A percentile compares a stretch with the other conserved stretches of the same genome.
These are phyloP conservation scores for Dexiosoma caninum DNA, from an alignment of 2,888 invertebrate genomes.

Conservation along the genomic window DNA sequence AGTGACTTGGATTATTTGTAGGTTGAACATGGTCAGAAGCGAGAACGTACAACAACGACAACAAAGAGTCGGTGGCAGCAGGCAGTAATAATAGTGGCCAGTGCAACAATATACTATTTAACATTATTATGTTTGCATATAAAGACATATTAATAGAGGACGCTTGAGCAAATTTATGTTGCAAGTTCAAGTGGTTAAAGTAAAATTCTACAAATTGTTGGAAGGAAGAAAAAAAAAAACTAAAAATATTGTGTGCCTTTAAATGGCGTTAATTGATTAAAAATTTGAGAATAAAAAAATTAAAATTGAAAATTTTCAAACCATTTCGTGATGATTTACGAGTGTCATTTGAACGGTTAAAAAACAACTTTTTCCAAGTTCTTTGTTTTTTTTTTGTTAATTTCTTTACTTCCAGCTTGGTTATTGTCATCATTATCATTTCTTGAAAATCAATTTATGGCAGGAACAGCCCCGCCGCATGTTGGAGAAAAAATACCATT, in stretches of 20 bases:
- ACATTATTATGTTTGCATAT: conserved; percentile 54
- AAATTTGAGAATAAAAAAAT: neutral
- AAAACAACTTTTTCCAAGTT: neutral
- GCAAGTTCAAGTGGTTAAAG: neutral
- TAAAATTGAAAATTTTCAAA: neutral
- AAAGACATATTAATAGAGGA: conserved; percentile 41
- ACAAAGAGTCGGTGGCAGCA: neutral
- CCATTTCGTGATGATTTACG: conserved; percentile 34
- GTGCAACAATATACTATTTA: conserved; percentile 38
- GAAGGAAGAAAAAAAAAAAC: too few relatives aligned
- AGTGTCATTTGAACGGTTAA: conserved; percentile 28
- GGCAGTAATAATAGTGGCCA: neutral
- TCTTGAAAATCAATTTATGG: conserved; percentile 46
- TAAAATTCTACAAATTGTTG: neutral
- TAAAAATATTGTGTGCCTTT: too few relatives aligned
- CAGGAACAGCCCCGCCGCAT: neutral
- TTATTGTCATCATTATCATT: conserved; percentile 56
- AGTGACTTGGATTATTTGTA: conserved; percentile 54
- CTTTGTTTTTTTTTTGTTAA: neutral
- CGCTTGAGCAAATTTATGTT: conserved; percentile 15
- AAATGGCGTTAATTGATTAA: neutral
- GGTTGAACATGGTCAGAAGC: conserved; percentile 40
- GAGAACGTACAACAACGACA: neutral
- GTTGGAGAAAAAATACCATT: conserved; percentile 20
- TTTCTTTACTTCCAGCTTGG: neutral